These are phyloP conservation scores for Triplophysa tibetana DNA, from an alignment of 2,113 vertebrate genomes.

Conservation along the genomic window DNA sequence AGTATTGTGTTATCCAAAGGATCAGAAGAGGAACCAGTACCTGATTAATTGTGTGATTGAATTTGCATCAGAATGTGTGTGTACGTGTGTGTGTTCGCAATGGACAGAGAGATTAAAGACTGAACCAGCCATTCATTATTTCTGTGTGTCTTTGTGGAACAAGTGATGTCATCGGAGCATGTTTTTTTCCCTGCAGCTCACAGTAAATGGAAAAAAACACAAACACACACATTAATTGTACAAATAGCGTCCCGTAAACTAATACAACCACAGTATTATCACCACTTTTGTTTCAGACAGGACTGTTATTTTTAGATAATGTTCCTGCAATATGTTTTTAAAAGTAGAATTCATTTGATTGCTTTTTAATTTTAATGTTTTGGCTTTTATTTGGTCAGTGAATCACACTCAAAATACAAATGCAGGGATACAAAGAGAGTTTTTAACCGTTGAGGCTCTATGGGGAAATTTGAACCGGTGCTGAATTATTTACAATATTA, in stretches of 20 bases:
- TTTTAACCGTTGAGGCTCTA: too few species aligned
- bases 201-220: not conserved
- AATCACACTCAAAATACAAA: too few species aligned
- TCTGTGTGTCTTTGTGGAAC: conserved; percentile 15
- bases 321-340: too few species aligned
- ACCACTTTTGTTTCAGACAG: too few species aligned
- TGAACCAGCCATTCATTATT: conserved; percentile 10
- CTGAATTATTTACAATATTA: too few species aligned
- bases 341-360: too few species aligned
- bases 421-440: too few species aligned
- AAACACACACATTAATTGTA: not conserved
- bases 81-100: not conserved
- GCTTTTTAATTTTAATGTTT: too few species aligned
- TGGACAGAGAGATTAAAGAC: conserved; percentile 4
- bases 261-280: not conserved
- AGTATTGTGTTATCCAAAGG: not conserved
- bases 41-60: not conserved
- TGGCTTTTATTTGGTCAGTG: too few species aligned
- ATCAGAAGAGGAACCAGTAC: not conserved
- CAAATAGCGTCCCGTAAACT: not conserved
- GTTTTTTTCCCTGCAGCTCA: too few species aligned
- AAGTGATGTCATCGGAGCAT: conserved; percentile 5
- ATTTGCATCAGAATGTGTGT: not conserved
- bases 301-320: too few species aligned
- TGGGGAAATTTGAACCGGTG: too few species aligned